A percentile compares a stretch with the other conserved stretches of the same genome.
Evolutionary conservation across 35 echinoderm and acorn worm species (phyloP).

Genomic region (Ptychodera flava): DNA sequence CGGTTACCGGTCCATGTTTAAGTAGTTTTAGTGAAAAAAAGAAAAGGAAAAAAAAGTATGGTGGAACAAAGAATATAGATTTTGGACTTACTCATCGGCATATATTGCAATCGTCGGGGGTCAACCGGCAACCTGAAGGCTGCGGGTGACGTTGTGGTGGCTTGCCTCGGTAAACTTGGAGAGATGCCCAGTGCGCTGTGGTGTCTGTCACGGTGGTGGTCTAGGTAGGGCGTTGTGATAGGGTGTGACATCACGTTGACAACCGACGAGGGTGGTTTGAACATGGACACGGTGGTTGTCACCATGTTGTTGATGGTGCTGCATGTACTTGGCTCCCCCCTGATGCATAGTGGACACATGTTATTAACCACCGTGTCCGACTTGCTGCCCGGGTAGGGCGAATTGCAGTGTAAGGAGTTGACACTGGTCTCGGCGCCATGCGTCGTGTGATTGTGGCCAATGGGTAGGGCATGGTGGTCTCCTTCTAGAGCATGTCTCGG

Average conservation of each 20-base stretch:
- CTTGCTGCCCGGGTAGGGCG: neutral
- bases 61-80: too few relatives aligned
- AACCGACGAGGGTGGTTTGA: neutral
- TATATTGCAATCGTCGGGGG: neutral
- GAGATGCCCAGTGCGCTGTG: neutral
- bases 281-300: neutral
- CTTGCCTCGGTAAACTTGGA: neutral
- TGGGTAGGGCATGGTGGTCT: neutral
- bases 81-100: neutral
- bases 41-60: too few relatives aligned
- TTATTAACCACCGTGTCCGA: slow-evolving; percentile 45
- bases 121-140: neutral
- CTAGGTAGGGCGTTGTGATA: neutral
- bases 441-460: neutral
- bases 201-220: neutral
- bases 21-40: too few relatives aligned
- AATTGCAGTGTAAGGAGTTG: slow-evolving; percentile 37
- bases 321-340: neutral
- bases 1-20: too few relatives aligned
- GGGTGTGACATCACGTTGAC: neutral
- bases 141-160: neutral
- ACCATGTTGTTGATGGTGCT: neutral
- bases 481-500: slow-evolving; percentile 2
- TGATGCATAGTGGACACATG: slow-evolving; percentile 45
- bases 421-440: slow-evolving; percentile 34